phyloP scores from a whole-genome alignment of 2,113 vertebrate genomes.

The Corythaixoides concolor region DNA sequence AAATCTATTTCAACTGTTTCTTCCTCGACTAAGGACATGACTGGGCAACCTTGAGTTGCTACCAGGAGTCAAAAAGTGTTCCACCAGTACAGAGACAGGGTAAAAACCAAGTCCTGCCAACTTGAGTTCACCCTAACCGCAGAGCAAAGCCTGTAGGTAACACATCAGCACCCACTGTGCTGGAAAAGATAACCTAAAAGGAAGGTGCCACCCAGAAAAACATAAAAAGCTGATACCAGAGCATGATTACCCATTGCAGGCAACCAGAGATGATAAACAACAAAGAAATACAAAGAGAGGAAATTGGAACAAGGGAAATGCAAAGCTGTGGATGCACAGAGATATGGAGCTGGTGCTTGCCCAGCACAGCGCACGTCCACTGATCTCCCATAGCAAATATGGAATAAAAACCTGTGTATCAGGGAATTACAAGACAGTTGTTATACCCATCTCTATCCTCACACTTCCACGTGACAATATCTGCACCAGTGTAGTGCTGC shows the following conservation, averaged over 20 bases:
- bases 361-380: not conserved
- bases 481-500: rapidly evolving
- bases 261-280: not conserved
- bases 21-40: rapidly evolving
- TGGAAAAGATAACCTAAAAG: not conserved
- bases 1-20: not conserved
- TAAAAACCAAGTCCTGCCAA: not conserved
- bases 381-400: not conserved
- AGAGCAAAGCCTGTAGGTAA: not conserved
- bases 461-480: rapidly evolving
- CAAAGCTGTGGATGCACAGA: not conserved
- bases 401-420: not conserved
- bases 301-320: not conserved
- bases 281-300: not conserved
- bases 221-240: not conserved
- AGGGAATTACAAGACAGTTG: not conserved
- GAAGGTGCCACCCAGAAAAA: not conserved
- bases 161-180: not conserved
- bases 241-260: not conserved
- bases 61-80: not conserved
- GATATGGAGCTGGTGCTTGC: not conserved
- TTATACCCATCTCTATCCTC: not conserved
- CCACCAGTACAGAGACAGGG: rapidly evolving
- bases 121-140: rapidly evolving
- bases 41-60: not conserved